Conservation (phyloP, 2,888 invertebrate species). For the Polymixis lichenea region DNA sequence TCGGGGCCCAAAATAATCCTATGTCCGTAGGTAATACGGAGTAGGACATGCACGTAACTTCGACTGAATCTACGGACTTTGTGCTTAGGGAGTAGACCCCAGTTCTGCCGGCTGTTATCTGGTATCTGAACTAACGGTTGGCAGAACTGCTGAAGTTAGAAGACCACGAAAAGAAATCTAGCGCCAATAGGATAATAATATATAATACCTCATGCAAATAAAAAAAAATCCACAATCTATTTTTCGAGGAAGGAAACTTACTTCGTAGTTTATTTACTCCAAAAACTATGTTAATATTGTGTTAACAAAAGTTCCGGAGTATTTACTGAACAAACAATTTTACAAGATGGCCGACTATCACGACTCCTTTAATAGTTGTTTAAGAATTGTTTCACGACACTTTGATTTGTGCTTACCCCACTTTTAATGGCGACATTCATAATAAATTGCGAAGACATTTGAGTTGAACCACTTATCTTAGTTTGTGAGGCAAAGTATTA, state of each 20-base stretch:
- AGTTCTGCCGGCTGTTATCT: neutral
- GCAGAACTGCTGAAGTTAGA: neutral
- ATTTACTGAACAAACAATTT: slow-evolving; percentile 56
- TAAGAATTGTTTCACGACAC: slow-evolving; percentile 66
- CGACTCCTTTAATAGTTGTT: slow-evolving; percentile 63
- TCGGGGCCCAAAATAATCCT: no score
- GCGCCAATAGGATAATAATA: neutral
- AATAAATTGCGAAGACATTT: slow-evolving; percentile 53
- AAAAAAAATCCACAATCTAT: neutral
- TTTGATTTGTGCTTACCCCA: slow-evolving; percentile 67
- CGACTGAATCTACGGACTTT: no score
- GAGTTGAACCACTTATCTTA: slow-evolving; percentile 55
- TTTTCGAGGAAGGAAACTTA: neutral
- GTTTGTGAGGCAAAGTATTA: slow-evolving; percentile 29
- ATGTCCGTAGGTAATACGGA: no score
- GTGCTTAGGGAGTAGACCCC: no score
- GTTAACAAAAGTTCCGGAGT: slow-evolving; percentile 51
- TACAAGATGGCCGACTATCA: slow-evolving; percentile 48
- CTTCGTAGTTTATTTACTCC: slow-evolving; percentile 6
- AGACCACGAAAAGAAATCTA: neutral
- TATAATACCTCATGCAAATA: neutral
- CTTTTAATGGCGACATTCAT: slow-evolving; percentile 59
- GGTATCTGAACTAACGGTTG: neutral
- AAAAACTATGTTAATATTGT: slow-evolving; percentile 54
- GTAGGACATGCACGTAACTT: no score